Evolutionary conservation across 1,140 invertebrate species (phyloP), one percentile per base, ranked within the genome.

Genomic region (Bilobella aurantiaca): DNA sequence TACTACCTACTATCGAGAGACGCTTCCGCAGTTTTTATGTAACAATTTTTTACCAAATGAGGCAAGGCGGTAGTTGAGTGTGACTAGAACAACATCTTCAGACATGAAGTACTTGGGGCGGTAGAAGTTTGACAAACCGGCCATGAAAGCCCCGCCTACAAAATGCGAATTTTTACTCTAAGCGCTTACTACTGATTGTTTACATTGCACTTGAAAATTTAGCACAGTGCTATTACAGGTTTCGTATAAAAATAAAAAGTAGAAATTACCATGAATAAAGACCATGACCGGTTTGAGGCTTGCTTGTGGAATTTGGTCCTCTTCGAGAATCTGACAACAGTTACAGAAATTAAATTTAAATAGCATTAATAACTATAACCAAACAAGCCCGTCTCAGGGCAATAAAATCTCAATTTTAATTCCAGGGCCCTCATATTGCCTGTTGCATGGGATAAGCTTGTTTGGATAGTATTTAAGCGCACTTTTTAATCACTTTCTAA

Each of bases 41-140:
- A n/a, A n/a, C n/a, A n/a, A n/a, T n/a, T 53, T 23, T 18, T 21
- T 70, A 67, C 63, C 65, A 30, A 70, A 59, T 0, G 63, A 46
- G 60, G 82, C 83, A 2, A 84, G 73, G 32, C 83, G 75, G 70
- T 85, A 85, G 67, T 85, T 84, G 56, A 84, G 74, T 3, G 83
- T 83, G 5, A 84, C 81, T 0, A 85, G 75, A 14, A 84, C 78
- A 42, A 82, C 69, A 53, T 78, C 77, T 63, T 81, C 76, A 56
- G 75, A 74, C 64, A 78, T 71, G 3, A 78, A 66, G 47, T 75
- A 70, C 59, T 74, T 72, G 8, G 74, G 69, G 12, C 75, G 73
- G 61, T 74, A 76, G 1, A 73, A 42, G 66, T 75, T 75, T 0
- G 73, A 66, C 18, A 75, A 75, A 57, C 79, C 78, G 31, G 75